Evolutionary conservation across 2,797 vertebrate species (phyloP).

Genomic region (Carapus acus): DNA sequence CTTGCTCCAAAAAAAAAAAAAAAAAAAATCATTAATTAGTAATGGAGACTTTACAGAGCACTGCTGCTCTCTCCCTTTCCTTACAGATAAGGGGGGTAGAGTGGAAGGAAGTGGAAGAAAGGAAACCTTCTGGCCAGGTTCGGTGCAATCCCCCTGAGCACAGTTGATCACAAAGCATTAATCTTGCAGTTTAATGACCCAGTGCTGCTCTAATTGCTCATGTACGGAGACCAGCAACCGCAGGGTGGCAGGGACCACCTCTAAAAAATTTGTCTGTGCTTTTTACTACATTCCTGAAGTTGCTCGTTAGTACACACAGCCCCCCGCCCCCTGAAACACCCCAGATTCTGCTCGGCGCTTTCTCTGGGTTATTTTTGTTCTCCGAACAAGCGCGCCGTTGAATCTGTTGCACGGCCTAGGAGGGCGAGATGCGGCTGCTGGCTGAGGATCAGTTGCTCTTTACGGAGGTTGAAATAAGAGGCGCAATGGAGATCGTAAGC

Average conservation of each 20-base stretch:
- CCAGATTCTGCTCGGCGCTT: not conserved
- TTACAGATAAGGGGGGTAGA: conserved; percentile 57
- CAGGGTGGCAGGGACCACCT: conserved; percentile 24
- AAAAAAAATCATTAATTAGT: conserved; percentile 71
- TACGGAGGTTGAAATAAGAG: not conserved
- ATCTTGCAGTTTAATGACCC: conserved; percentile 73
- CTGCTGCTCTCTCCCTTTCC: conserved; percentile 31
- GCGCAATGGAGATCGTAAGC: conserved; percentile 9
- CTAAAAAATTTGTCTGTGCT: conserved; percentile 12
- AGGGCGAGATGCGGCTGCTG: not conserved
- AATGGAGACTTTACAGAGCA: conserved; percentile 68
- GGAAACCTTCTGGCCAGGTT: conserved; percentile 57
- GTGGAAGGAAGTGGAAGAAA: conserved; percentile 36
- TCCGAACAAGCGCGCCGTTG: not conserved
- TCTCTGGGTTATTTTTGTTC: not conserved
- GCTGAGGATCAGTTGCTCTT: conserved; percentile 5
- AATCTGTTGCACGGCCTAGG: not conserved
- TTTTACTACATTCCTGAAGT: conserved; percentile 18
- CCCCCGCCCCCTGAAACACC: conserved; percentile 2
- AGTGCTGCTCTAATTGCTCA: conserved; percentile 68
- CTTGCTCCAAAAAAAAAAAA: not conserved
- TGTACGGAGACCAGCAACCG: conserved; percentile 58
- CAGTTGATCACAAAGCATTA: conserved; percentile 71
- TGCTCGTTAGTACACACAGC: not conserved
- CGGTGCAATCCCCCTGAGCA: conserved; percentile 62